These are phyloP conservation scores for Neodontobutis hainanensis DNA, from an alignment of 2,113 vertebrate genomes.

Conservation along the genomic window DNA sequence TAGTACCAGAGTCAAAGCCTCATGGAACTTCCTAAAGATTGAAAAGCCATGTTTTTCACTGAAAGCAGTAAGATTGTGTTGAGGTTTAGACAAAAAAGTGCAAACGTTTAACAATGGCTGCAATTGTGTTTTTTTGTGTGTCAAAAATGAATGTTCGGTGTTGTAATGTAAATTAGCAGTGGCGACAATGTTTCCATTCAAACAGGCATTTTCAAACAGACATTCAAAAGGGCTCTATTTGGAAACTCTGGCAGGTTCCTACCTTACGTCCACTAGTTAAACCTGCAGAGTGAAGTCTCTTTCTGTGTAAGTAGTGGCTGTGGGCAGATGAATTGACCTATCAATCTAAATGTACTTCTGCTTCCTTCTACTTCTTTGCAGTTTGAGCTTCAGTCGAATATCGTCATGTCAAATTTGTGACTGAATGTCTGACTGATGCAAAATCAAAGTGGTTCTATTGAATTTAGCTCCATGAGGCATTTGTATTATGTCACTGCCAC, in stretches of 20 bases:
- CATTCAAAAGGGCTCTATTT: not conserved
- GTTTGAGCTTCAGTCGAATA: not conserved
- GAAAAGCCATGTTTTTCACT: too few species aligned
- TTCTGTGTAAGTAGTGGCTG: not conserved
- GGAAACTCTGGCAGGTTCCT: not conserved
- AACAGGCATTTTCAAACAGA: too few species aligned
- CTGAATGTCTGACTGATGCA: not conserved
- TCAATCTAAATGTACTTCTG: not conserved
- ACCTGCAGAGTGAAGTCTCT: not conserved
- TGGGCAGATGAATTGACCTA: not conserved
- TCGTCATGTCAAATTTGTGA: not conserved
- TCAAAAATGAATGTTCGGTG: too few species aligned
- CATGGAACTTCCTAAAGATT: too few species aligned
- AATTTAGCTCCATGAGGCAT: not conserved
- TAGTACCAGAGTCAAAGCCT: too few species aligned
- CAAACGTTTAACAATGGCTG: too few species aligned
- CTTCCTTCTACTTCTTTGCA: not conserved
- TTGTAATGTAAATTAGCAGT: too few species aligned
- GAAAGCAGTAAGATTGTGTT: too few species aligned
- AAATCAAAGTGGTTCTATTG: not conserved
- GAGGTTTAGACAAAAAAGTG: too few species aligned
- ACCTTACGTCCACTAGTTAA: not conserved
- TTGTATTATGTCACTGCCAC: too few species aligned
- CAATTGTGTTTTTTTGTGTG: too few species aligned
- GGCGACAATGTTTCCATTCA: too few species aligned